Evolutionary conservation across 2,113 vertebrate species (phyloP).

Genomic region (Pseudonaja textilis): DNA sequence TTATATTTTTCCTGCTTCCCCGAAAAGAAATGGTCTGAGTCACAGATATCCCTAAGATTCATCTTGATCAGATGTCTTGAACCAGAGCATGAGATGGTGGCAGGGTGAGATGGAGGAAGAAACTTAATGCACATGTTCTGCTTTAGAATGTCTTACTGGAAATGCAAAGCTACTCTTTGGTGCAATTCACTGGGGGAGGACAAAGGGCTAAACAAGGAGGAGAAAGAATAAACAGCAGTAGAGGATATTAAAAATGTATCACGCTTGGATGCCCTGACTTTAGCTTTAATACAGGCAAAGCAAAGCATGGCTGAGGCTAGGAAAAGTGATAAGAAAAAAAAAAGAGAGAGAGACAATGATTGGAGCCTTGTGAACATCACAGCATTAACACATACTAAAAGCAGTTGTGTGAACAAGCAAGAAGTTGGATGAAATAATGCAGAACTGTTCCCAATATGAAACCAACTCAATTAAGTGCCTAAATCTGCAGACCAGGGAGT

Average conservation of each 20-base stretch:
- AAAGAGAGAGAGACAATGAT: not conserved
- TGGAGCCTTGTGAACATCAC: not conserved
- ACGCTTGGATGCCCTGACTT: not conserved
- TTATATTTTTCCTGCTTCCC: not conserved
- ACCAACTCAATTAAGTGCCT: not conserved
- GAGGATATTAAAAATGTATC: not conserved
- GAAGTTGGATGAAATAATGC: not conserved
- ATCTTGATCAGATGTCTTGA: conserved; percentile 15
- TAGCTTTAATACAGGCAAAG: not conserved
- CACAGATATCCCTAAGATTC: not conserved
- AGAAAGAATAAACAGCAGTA: not conserved
- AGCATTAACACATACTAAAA: not conserved
- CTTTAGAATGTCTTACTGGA: not conserved
- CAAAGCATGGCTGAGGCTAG: not conserved
- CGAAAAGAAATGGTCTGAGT: not conserved
- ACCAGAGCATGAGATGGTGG: not conserved
- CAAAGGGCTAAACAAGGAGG: not conserved
- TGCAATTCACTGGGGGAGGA: not conserved
- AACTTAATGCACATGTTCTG: not conserved
- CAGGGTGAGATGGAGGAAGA: not conserved
- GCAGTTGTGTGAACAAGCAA: not conserved
- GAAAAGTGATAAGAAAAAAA: not conserved
- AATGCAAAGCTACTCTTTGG: not conserved
- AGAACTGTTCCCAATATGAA: not conserved
- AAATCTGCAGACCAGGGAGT: not conserved